Evolutionary conservation across 1,140 invertebrate genomes (phyloP).

Genomic region (Trypoxylus dichotomus): DNA sequence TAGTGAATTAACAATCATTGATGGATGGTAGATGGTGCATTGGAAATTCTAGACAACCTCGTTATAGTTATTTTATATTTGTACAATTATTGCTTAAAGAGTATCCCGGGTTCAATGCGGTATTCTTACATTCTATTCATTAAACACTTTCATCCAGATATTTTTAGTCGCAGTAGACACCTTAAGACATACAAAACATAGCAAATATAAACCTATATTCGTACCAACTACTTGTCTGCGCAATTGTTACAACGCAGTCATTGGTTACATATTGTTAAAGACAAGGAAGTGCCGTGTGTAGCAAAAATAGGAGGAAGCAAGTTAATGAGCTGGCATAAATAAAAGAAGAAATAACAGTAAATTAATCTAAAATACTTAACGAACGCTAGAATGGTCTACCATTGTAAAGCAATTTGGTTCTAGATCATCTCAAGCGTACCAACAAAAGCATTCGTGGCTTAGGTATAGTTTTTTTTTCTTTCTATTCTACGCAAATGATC

Average conservation of each 20-base stretch:
- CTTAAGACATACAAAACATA: too few relatives aligned
- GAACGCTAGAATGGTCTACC: not conserved
- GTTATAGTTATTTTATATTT: too few relatives aligned
- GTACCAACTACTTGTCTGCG: too few relatives aligned
- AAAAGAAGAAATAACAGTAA: constrained; percentile 18
- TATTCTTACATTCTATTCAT: too few relatives aligned
- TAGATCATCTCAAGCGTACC: constrained; percentile 12
- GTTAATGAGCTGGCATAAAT: constrained; percentile 14
- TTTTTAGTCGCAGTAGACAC: too few relatives aligned
- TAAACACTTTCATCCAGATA: too few relatives aligned
- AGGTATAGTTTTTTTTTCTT: not conserved
- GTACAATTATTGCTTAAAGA: too few relatives aligned
- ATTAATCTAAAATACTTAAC: constrained; percentile 3
- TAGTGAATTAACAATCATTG: too few relatives aligned
- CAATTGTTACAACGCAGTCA: not conserved
- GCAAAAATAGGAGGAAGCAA: not conserved
- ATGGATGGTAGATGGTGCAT: too few relatives aligned
- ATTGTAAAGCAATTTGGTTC: constrained; percentile 10
- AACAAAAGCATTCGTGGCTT: not conserved
- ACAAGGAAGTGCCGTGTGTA: not conserved
- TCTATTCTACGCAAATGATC: constrained; percentile 20
- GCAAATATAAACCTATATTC: too few relatives aligned
- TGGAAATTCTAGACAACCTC: too few relatives aligned
- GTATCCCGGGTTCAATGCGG: too few relatives aligned
- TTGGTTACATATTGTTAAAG: not conserved